Evolutionary conservation across 2,888 invertebrate genomes (phyloP), one percentile per base, ranked within the genome.

Genomic region (Caenorhabditis japonica): DNA sequence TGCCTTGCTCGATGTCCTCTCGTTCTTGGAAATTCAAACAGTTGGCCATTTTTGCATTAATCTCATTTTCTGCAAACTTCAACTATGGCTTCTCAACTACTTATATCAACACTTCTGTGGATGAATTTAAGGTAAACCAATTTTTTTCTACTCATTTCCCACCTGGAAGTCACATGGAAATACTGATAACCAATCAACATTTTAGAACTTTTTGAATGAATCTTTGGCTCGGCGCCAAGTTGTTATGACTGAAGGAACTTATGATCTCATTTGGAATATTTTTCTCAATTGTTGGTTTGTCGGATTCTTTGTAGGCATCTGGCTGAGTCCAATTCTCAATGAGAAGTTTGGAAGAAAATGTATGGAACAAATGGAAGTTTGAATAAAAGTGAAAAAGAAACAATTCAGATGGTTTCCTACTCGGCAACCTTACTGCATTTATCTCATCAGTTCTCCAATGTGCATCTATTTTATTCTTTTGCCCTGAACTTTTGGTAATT

Each of bases 211-310:
- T 23, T 41, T 79, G 15, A 77, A 79, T 44, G 43, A 56, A 43
- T 79, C 79, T 0, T 27, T 77, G 3, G 10, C 30, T 12, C 71
- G 49, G 15, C 58, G 72, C 13, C 62, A 68, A n/a, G 25, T 66
- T 30, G 15, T 44, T 5, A 75, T 83, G 75, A 64, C 66, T 15
- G 76, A 77, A 13, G 13, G 21, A 2, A 75, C 60, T 15, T 79
- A 76, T 41, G 68, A 74, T 12, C 38, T 70, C 58, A 79, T 80
- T 25, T 84, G 83, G 84, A 81, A 83, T 47, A 43, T 81, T 8
- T 81, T 84, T 34, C 62, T 80, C 7, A 84, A 84, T 49, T 74
- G 78, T 17, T 84, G 84, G 81, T 83, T 84, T 43, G 76, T 83
- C 10, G 83, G 82, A 1, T 84, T 82, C 38, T 82, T 82, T 41